These are phyloP conservation scores for Microcebus griseorufus DNA, from an alignment of 2,113 vertebrate genomes.

Conservation along the genomic window DNA sequence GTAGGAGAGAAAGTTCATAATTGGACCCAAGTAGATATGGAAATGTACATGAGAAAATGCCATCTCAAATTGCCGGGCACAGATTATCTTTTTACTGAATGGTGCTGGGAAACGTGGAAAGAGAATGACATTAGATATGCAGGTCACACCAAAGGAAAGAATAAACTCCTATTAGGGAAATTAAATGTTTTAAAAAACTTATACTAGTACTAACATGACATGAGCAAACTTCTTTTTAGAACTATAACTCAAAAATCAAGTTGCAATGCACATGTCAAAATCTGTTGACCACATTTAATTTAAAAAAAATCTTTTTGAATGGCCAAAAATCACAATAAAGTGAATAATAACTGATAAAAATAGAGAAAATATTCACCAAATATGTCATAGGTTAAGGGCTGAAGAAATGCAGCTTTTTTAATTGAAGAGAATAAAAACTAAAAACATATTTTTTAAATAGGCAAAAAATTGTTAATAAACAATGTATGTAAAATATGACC, in stretches of 20 bases:
- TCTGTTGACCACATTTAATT: background rate
- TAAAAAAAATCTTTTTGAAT: background rate
- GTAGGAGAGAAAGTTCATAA: background rate
- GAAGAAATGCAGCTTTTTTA: background rate
- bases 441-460: background rate
- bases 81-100: background rate
- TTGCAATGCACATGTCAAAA: background rate
- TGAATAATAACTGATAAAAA: background rate
- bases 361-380: background rate
- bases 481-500: background rate
- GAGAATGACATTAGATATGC: fast-evolving
- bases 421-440: background rate
- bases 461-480: background rate
- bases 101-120: background rate
- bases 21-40: background rate
- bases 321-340: background rate
- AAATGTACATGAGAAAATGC: background rate
- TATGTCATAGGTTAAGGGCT: fast-evolving
- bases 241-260: background rate
- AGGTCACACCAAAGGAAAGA: background rate
- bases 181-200: background rate
- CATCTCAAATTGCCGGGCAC: background rate
- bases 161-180: background rate
- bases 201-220: background rate
- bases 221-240: background rate